Conservation (phyloP, 2,888 invertebrate genomes). For the Nysson spinosus region DNA sequence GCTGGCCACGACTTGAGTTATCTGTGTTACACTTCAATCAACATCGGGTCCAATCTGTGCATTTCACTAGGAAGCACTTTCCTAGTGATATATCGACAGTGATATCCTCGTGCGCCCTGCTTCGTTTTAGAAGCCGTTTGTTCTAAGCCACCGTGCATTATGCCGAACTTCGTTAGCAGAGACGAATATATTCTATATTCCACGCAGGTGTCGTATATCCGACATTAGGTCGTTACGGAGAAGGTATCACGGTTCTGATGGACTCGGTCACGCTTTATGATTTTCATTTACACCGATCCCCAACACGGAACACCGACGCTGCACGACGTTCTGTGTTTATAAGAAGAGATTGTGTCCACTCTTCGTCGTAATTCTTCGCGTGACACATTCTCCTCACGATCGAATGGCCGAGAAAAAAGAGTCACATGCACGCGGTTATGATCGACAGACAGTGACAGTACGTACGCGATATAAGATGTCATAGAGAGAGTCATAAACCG, state of each 20-base stretch:
- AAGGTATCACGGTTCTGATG: no score
- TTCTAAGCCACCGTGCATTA: no score
- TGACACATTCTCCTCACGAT: not conserved
- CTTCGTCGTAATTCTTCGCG: not conserved
- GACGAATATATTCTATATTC: no score
- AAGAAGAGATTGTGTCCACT: not conserved
- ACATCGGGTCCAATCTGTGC: conserved; percentile 69
- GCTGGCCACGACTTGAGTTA: conserved; percentile 70
- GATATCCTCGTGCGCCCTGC: conserved; percentile 33
- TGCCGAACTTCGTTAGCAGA: no score
- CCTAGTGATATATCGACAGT: conserved; percentile 35
- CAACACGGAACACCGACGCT: no score
- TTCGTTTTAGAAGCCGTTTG: conserved; percentile 22
- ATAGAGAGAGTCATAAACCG: conserved; percentile 27
- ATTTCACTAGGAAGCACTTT: conserved; percentile 55
- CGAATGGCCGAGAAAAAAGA: not conserved
- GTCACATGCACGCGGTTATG: not conserved
- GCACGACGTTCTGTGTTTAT: no score
- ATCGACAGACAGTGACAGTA: conserved; percentile 15
- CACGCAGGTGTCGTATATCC: no score
- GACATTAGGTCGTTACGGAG: no score
- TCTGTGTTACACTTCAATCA: conserved; percentile 76
- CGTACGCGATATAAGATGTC: conserved; percentile 1
- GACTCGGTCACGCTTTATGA: no score
- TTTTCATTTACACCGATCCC: no score